phyloP scores from a whole-genome alignment of 2,797 vertebrate species.

The Oreonectes daqikongensis region DNA sequence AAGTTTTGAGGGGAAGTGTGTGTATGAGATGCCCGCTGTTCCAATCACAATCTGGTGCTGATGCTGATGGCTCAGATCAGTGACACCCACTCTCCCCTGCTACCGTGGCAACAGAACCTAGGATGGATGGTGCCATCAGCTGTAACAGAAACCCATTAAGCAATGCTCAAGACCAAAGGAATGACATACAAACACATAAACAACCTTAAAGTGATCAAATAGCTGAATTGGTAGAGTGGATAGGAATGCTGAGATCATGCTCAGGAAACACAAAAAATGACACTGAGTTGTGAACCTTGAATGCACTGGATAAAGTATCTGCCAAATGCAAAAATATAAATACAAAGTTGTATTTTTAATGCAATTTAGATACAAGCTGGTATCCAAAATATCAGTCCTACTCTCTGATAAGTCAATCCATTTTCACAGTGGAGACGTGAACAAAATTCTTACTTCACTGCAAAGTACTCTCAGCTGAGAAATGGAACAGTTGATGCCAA shows the following conservation, averaged over 20 bases:
- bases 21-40: slow-evolving; percentile 4
- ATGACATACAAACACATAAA: slow-evolving; percentile 5
- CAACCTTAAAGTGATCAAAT: background rate
- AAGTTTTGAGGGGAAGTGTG: slow-evolving; percentile 15
- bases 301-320: background rate
- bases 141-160: slow-evolving; percentile 41
- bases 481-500: slow-evolving; percentile 26
- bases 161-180: slow-evolving; percentile 23
- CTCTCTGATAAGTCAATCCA: background rate
- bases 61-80: slow-evolving; percentile 18
- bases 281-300: background rate
- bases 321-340: background rate
- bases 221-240: background rate
- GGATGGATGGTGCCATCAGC: slow-evolving; percentile 28
- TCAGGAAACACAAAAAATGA: background rate
- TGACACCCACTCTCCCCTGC: slow-evolving; percentile 19
- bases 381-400: slow-evolving; percentile 39
- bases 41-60: slow-evolving; percentile 24
- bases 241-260: no score
- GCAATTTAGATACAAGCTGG: slow-evolving; percentile 41
- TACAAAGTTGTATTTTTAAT: background rate
- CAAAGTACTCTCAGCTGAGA: background rate
- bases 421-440: background rate
- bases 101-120: slow-evolving; percentile 40
- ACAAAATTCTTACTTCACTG: slow-evolving; percentile 41